A percentile compares a stretch with the other conserved stretches of the same genome.
phyloP scores from a whole-genome alignment of 2,888 invertebrate species.

The Conus canariensis region DNA sequence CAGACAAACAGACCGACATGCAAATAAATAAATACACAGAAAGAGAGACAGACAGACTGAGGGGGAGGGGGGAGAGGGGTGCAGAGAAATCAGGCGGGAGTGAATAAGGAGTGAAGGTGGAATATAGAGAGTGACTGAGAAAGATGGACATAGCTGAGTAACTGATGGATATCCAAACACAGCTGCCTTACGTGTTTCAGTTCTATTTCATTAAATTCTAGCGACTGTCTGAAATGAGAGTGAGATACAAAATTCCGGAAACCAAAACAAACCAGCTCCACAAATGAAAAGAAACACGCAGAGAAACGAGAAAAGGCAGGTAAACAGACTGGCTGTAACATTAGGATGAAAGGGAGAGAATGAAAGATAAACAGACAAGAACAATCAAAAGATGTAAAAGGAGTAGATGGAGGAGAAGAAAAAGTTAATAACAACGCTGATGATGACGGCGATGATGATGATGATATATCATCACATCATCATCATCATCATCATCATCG shows the following conservation, averaged over 20 bases:
- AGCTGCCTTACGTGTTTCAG: too few species aligned
- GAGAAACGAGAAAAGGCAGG: too few species aligned
- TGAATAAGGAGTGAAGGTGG: neutral
- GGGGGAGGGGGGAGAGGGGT: neutral
- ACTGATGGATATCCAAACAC: too few species aligned
- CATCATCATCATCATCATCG: too few species aligned
- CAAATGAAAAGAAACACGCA: neutral
- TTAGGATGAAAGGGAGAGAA: too few species aligned
- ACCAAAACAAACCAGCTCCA: neutral
- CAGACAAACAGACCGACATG: slow-evolving; percentile 19
- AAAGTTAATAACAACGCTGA: too few species aligned
- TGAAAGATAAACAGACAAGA: neutral
- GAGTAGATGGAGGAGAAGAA: neutral
- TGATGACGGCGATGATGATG: too few species aligned
- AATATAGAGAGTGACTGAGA: neutral
- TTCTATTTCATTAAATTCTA: too few species aligned
- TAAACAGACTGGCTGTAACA: too few species aligned
- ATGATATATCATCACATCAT: too few species aligned
- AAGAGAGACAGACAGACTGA: neutral
- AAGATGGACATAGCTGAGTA: neutral
- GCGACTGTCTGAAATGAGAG: too few species aligned
- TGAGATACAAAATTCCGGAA: too few species aligned
- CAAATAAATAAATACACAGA: neutral
- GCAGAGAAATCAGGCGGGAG: neutral
- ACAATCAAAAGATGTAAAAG: neutral